phyloP scores from a whole-genome alignment of 2,888 invertebrate genomes.

The Lathronympha strigana region DNA sequence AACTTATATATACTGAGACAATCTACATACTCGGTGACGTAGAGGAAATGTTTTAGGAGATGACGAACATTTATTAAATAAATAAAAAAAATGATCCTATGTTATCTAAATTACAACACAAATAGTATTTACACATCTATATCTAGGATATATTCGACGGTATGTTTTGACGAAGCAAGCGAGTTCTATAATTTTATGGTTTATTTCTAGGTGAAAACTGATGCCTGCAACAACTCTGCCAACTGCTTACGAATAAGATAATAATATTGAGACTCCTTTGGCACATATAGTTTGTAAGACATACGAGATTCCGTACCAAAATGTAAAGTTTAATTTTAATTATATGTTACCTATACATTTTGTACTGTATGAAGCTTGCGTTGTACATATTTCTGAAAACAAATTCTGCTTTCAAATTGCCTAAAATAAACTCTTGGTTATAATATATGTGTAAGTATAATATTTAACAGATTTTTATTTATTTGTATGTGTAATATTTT shows the following conservation, averaged over 20 bases:
- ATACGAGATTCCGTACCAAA: conserved; percentile 37
- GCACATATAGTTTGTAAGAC: conserved; percentile 36
- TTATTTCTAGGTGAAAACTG: conserved; percentile 80
- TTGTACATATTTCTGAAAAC: not conserved
- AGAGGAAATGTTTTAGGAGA: no score
- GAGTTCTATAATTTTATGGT: conserved; percentile 44
- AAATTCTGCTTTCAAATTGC: not conserved
- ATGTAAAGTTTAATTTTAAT: conserved; percentile 21
- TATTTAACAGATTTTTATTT: no score
- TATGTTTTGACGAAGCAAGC: not conserved
- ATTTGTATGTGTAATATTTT: no score
- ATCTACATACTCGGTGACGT: no score
- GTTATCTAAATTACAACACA: no score
- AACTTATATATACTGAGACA: no score
- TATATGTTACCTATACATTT: conserved; percentile 25
- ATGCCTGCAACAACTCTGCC: conserved; percentile 63
- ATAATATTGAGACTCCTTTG: conserved; percentile 25
- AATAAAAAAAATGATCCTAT: no score
- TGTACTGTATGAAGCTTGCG: conserved; percentile 9
- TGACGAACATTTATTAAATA: no score
- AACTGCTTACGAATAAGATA: conserved; percentile 51
- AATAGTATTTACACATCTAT: no score
- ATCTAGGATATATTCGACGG: no score
- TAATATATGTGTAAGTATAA: not conserved
- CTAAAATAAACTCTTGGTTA: not conserved